Percentiles rank a stretch among this genome's conserved stretches.
Conservation (phyloP, 2,888 invertebrate genomes). For the Acronicta aceris region DNA sequence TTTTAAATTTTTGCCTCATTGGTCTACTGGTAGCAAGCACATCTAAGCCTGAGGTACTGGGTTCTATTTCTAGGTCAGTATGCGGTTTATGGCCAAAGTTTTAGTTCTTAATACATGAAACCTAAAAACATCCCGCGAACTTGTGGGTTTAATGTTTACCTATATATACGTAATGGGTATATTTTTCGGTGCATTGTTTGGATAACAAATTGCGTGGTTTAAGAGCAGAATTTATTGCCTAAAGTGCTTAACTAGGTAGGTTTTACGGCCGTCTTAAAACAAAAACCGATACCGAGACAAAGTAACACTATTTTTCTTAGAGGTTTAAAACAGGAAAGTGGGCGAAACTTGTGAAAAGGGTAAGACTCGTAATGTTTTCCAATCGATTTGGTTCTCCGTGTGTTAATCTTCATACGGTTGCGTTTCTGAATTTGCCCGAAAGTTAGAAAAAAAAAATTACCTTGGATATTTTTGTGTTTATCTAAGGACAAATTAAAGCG, state of each 20-base stretch:
- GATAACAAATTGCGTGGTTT: too few species aligned
- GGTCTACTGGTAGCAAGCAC: background rate
- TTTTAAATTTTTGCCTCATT: too few species aligned
- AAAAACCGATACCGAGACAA: slow-evolving; percentile 36
- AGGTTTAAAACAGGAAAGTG: slow-evolving; percentile 43
- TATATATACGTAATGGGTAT: too few species aligned
- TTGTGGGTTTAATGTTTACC: too few species aligned
- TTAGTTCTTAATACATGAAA: too few species aligned
- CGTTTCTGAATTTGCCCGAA: slow-evolving; percentile 12
- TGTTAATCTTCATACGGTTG: slow-evolving; percentile 28
- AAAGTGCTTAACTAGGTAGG: slow-evolving; percentile 26
- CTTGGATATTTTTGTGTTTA: slow-evolving; percentile 9
- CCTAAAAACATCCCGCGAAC: too few species aligned
- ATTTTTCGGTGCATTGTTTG: too few species aligned
- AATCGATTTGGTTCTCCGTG: slow-evolving; percentile 48
- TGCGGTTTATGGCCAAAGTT: too few species aligned
- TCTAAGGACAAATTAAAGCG: background rate
- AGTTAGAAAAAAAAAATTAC: background rate
- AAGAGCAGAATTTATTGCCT: slow-evolving; percentile 16
- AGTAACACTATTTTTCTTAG: slow-evolving; percentile 44
- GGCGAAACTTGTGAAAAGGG: slow-evolving; percentile 40
- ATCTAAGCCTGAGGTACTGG: slow-evolving; percentile 3
- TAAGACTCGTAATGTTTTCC: slow-evolving; percentile 46
- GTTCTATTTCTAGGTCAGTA: too few species aligned
- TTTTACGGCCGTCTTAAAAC: slow-evolving; percentile 40